A percentile compares a stretch with the other conserved stretches of the same genome.
Conservation (phyloP, 2,113 vertebrate genomes). For the Cyanistes caeruleus region DNA sequence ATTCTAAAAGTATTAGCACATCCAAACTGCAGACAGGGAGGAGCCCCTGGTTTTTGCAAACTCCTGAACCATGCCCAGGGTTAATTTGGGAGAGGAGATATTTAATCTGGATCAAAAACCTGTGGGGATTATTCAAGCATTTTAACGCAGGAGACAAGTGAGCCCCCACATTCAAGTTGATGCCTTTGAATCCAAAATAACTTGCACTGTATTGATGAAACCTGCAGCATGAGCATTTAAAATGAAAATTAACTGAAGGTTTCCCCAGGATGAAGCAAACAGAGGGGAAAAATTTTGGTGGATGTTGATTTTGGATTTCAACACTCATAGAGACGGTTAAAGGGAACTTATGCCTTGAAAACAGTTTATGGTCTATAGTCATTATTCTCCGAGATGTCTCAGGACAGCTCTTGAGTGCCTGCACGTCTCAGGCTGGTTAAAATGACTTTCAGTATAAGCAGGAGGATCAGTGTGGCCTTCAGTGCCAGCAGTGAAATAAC, state of each 20-base stretch:
- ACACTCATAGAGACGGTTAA: background rate
- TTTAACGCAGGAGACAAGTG: background rate
- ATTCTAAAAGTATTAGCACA: background rate
- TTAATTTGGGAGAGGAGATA: background rate
- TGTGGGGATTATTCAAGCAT: background rate
- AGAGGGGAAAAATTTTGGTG: background rate
- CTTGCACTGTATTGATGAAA: background rate
- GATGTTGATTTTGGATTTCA: background rate
- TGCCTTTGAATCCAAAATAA: background rate
- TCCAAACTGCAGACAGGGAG: background rate
- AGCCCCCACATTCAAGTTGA: background rate
- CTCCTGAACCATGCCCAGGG: background rate
- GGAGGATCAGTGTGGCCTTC: background rate
- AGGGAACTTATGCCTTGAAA: background rate
- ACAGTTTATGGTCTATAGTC: background rate
- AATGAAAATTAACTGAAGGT: background rate
- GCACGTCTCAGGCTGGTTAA: background rate
- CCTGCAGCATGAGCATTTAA: background rate
- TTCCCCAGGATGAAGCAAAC: background rate
- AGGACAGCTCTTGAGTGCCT: background rate
- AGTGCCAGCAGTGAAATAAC: slow-evolving; percentile 26
- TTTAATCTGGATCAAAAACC: background rate
- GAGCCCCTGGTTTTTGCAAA: background rate
- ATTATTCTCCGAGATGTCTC: background rate
- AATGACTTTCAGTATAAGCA: background rate